phyloP scores from a whole-genome alignment of 2,797 vertebrate species.

The Cetoscarus ocellatus region DNA sequence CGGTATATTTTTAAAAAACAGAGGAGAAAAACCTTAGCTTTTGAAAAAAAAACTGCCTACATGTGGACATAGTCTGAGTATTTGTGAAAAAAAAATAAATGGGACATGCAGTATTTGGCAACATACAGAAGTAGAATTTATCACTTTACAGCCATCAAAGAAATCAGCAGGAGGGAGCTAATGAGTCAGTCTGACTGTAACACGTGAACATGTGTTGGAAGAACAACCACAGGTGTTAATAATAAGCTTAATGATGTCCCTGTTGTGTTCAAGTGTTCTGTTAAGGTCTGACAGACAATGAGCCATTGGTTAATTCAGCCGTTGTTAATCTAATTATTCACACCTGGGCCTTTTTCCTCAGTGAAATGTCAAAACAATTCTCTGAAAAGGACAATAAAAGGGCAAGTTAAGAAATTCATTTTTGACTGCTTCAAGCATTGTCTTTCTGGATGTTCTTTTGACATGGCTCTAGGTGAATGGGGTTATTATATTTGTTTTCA shows the following conservation, averaged over 20 bases:
- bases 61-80: too few species aligned
- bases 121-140: background rate
- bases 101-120: background rate
- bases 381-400: background rate
- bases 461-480: too few species aligned
- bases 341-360: background rate
- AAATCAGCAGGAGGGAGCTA: background rate
- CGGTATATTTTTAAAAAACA: too few species aligned
- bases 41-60: too few species aligned
- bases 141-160: background rate
- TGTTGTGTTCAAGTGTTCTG: background rate
- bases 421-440: background rate
- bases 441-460: background rate
- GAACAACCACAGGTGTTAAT: background rate
- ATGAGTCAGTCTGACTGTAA: background rate
- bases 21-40: too few species aligned
- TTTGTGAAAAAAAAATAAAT: background rate
- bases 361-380: background rate
- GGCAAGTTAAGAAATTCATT: background rate
- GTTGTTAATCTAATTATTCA: background rate
- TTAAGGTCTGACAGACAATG: background rate
- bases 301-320: background rate
- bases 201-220: background rate
- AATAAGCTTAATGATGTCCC: background rate
- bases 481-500: background rate